Percentiles rank a stretch among this genome's conserved stretches.
These are phyloP conservation scores for Tretioscincus oriximinensis DNA, from an alignment of 2,113 vertebrate species.

Conservation along the genomic window DNA sequence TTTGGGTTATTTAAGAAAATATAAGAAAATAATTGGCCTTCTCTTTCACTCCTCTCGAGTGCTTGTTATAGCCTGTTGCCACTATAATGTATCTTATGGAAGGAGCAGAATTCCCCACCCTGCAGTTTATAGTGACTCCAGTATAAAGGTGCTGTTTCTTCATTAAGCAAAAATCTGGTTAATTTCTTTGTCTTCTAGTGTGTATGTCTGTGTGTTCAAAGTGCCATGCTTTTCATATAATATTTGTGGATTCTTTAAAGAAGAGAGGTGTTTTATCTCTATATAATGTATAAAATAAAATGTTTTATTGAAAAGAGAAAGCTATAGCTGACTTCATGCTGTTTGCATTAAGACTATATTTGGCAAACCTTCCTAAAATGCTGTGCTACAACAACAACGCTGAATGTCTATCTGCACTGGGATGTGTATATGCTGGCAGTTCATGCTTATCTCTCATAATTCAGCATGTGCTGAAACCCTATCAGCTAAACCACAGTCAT, in stretches of 20 bases:
- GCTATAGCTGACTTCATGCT: background rate
- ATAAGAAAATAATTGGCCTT: background rate
- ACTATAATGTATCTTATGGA: slow-evolving; percentile 41
- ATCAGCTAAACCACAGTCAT: slow-evolving; percentile 52
- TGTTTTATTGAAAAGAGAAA: slow-evolving; percentile 70
- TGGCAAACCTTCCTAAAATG: background rate
- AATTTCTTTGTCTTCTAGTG: slow-evolving; percentile 56
- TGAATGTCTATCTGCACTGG: accelerated
- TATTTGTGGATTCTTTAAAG: slow-evolving; percentile 69
- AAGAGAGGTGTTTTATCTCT: slow-evolving; percentile 59
- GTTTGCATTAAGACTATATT: background rate
- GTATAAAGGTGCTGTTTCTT: slow-evolving; percentile 37
- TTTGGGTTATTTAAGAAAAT: slow-evolving; percentile 21
- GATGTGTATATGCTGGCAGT: slow-evolving; percentile 45
- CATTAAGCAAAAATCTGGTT: slow-evolving; percentile 15
- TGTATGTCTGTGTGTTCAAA: slow-evolving; percentile 59
- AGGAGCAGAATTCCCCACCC: slow-evolving; percentile 23
- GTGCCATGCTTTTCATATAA: slow-evolving; percentile 65
- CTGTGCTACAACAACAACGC: too few relatives aligned
- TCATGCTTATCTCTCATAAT: slow-evolving; percentile 46
- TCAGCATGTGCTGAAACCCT: slow-evolving; percentile 40
- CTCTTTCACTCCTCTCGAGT: slow-evolving; percentile 11
- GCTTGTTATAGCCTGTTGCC: slow-evolving; percentile 5
- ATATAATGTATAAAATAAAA: slow-evolving; percentile 82
- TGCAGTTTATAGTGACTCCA: slow-evolving; percentile 53